Evolutionary conservation across 2,113 vertebrate genomes (phyloP).

Genomic region (Agapornis roseicollis): DNA sequence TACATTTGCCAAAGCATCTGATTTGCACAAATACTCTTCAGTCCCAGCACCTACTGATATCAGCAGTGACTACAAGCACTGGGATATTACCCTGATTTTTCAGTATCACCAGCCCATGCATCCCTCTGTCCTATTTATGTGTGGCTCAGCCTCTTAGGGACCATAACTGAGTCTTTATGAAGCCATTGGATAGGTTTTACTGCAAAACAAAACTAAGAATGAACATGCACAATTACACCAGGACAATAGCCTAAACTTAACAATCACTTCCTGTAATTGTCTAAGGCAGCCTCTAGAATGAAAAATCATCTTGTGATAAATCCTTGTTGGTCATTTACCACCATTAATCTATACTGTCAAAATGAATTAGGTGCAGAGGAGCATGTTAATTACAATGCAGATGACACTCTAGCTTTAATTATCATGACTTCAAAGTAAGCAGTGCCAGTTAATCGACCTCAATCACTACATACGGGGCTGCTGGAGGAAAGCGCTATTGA

Average conservation of each 20-base stretch:
- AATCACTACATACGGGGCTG: background rate
- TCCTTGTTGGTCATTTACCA: constrained; percentile 25
- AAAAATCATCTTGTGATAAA: constrained; percentile 49
- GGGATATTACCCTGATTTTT: background rate
- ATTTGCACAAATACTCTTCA: background rate
- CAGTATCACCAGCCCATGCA: background rate
- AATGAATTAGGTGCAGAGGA: constrained; percentile 35
- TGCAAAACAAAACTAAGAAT: constrained; percentile 33
- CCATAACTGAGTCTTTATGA: constrained; percentile 32
- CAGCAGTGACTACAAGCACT: rapidly evolving
- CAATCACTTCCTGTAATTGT: constrained; percentile 68
- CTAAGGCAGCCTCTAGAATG: background rate
- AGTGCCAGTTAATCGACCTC: background rate
- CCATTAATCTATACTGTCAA: constrained; percentile 58
- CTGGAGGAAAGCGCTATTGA: background rate
- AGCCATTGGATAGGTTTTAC: constrained; percentile 22
- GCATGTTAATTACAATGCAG: constrained; percentile 22
- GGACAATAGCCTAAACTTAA: constrained; percentile 42
- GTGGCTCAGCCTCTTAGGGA: constrained; percentile 8
- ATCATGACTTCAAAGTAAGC: background rate
- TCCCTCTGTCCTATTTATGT: background rate
- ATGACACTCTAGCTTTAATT: constrained; percentile 44
- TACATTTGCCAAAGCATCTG: background rate
- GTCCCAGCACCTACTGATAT: background rate
- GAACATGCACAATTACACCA: constrained; percentile 22